A percentile compares a stretch with the other conserved stretches of the same genome.
Evolutionary conservation across 2,797 vertebrate genomes (phyloP).

Genomic region (Phylloscopus collybita): DNA sequence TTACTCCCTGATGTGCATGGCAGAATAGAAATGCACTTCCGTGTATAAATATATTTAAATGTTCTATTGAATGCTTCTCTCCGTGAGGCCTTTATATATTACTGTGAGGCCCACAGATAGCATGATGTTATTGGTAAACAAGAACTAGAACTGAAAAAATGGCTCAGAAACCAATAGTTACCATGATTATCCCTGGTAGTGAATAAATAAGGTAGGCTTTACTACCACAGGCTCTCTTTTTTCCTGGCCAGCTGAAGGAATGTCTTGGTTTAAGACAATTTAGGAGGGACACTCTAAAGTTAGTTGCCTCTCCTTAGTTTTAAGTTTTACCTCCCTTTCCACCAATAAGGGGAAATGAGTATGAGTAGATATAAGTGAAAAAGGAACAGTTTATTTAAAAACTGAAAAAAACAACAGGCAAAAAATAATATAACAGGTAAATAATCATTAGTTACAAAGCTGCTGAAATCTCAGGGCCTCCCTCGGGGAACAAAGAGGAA

Average conservation of each 20-base stretch:
- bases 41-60: background rate
- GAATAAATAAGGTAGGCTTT: background rate
- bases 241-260: background rate
- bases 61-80: background rate
- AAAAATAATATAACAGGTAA: background rate
- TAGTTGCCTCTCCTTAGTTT: no score
- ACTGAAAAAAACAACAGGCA: background rate
- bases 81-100: background rate
- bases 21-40: background rate
- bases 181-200: background rate
- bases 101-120: background rate
- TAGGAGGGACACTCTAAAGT: background rate
- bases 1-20: background rate
- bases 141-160: background rate
- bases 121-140: background rate
- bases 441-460: background rate
- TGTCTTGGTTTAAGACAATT: background rate
- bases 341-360: background rate
- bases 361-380: background rate
- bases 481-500: no score
- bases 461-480: background rate
- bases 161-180: background rate
- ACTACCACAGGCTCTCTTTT: background rate
- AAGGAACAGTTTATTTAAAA: background rate
- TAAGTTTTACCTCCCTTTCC: background rate